Percentiles rank a stretch among this genome's conserved stretches.
phyloP scores from a whole-genome alignment of 2,113 vertebrate species.

The Orientallactaga bullata region DNA sequence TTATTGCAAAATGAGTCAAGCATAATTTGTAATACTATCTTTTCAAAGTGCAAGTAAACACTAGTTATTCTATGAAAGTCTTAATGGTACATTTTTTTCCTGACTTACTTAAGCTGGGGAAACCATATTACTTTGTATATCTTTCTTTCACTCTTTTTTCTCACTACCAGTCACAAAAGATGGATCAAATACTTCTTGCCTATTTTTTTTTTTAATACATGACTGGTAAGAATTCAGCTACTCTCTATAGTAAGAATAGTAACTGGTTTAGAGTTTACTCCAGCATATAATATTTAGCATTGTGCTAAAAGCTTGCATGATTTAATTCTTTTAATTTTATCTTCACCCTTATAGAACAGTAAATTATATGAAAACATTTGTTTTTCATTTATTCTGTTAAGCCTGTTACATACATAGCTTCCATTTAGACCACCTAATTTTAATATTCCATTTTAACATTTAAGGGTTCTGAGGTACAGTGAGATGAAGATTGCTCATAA shows the following conservation, averaged over 20 bases:
- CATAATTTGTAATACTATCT: not conserved
- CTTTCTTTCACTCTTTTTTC: not conserved
- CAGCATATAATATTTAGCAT: not conserved
- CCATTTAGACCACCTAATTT: conserved; percentile 17
- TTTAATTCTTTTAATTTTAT: not conserved
- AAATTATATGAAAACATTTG: not conserved
- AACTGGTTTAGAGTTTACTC: conserved; percentile 9
- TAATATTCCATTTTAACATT: conserved; percentile 3
- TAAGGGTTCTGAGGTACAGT: not conserved
- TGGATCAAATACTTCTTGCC: not conserved
- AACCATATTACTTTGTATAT: not conserved
- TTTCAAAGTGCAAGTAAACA: not conserved
- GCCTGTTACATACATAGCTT: not conserved
- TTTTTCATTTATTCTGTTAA: not conserved
- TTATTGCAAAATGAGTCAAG: not conserved
- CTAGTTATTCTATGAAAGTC: not conserved
- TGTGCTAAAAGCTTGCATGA: not conserved
- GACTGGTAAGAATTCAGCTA: not conserved
- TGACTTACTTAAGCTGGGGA: not conserved
- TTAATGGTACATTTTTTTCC: not conserved
- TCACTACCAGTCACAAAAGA: not conserved
- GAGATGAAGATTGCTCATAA: not conserved
- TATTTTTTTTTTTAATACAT: not conserved
- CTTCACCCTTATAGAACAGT: not conserved
- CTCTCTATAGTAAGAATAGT: not conserved